These are phyloP conservation scores for Tympanuchus pallidicinctus DNA, from an alignment of 2,113 vertebrate genomes.

Conservation along the genomic window DNA sequence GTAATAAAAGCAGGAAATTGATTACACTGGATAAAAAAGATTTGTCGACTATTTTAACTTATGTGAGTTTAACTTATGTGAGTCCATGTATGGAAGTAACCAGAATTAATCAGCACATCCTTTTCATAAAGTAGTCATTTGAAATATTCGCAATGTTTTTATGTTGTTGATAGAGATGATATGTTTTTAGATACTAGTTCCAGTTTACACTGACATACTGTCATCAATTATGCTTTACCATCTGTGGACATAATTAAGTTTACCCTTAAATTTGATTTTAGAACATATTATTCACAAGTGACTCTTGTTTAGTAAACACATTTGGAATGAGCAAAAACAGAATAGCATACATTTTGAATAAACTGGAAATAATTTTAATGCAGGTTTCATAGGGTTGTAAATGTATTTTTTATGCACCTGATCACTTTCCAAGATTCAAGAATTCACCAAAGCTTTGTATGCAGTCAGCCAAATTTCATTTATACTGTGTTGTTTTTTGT, in stretches of 20 bases:
- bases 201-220: slow-evolving; percentile 73
- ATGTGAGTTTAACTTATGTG: too few species aligned
- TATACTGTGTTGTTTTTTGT: neutral
- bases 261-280: slow-evolving; percentile 78
- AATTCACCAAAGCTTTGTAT: neutral
- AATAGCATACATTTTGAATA: slow-evolving; percentile 47
- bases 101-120: slow-evolving; percentile 14
- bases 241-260: slow-evolving; percentile 81
- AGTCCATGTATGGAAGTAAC: neutral
- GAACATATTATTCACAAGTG: slow-evolving; percentile 71
- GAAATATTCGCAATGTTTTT: slow-evolving; percentile 58
- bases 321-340: slow-evolving; percentile 50
- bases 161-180: slow-evolving; percentile 58
- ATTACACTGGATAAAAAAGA: neutral
- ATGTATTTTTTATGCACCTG: neutral
- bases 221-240: slow-evolving; percentile 78
- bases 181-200: slow-evolving; percentile 74
- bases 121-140: slow-evolving; percentile 36
- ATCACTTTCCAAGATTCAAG: neutral
- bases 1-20: neutral
- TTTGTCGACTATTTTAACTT: too few species aligned
- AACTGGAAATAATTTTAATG: slow-evolving; percentile 16
- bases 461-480: neutral
- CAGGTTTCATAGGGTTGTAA: neutral
- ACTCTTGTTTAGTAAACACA: slow-evolving; percentile 74